phyloP scores from a whole-genome alignment of 1,140 invertebrate species.

The Zaprionus lachaisei region DNA sequence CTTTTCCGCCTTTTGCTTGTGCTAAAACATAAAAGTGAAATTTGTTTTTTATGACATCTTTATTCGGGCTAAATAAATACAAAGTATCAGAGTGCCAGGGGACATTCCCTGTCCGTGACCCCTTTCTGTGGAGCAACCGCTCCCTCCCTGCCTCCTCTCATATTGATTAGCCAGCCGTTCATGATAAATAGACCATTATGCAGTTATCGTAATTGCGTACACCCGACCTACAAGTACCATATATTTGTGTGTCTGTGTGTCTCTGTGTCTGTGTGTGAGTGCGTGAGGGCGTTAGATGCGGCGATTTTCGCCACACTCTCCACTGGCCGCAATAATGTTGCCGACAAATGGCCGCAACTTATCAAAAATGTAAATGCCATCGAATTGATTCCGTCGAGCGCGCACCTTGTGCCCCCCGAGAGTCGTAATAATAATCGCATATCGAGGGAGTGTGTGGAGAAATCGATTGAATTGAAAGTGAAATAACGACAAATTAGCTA shows the following conservation, averaged over 20 bases:
- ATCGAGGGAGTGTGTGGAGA: slow-evolving; percentile 4
- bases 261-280: too few relatives aligned
- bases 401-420: not conserved
- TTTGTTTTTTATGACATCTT: slow-evolving; percentile 83
- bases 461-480: not conserved
- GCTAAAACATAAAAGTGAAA: slow-evolving; percentile 79
- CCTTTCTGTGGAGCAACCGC: not conserved
- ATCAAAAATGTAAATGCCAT: slow-evolving; percentile 44
- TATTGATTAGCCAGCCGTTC: slow-evolving; percentile 70
- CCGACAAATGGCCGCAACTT: slow-evolving; percentile 18
- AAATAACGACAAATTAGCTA: not conserved
- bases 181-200: slow-evolving; percentile 77
- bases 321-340: slow-evolving; percentile 26
- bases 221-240: not conserved
- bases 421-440: slow-evolving; percentile 15
- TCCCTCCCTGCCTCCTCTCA: not conserved
- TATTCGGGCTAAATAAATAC: slow-evolving; percentile 79
- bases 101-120: slow-evolving; percentile 49
- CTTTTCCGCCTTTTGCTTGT: slow-evolving; percentile 60
- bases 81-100: slow-evolving; percentile 72
- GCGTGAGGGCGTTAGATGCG: slow-evolving; percentile 12
- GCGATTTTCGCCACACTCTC: not conserved
- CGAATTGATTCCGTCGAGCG: slow-evolving; percentile 26
- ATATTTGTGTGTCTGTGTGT: not conserved
- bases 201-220: slow-evolving; percentile 70